Base-by-base conservation (phyloP, 1,140 invertebrate species). In the Trichonephila clavata region DNA sequence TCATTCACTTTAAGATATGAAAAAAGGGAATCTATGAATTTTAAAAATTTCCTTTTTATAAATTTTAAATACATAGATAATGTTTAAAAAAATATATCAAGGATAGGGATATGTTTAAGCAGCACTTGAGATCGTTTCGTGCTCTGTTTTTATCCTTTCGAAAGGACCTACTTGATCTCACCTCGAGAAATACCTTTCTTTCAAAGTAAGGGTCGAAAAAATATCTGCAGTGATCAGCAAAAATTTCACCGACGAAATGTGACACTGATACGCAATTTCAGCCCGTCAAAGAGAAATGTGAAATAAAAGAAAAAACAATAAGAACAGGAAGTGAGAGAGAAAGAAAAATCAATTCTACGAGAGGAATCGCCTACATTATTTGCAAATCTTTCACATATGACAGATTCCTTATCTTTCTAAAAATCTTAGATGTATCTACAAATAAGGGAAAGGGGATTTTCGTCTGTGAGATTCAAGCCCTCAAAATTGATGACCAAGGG, bases 361-460 rank as follows among this genome's bases (percentile, higher is more conserved):
- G 83, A 77, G 84, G 60, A 92, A 92, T 92, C 86, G 91, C 91
- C 63, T 92, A 92, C 91, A 92, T 92, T 92, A 86, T 92, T 92
- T 92, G 91, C 91, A 92, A 92, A 92, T 92, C 91, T 92, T 92
- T 92, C 91, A 92, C 91, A 84, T 92, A 92, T 92, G 91, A 92
- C 91, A 86, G 61, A 65, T 92, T 71, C 83, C 91, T 92, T 92
- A 92, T 92, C 91, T 68, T 71, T 86, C 61, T 86, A 21, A 92
- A 92, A 92, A 84, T 92, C 77, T 86, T 77, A 61, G 81, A 50
- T 92, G 81, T 92, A 86, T 92, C 91, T 92, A 92, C 91, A 92
- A 92, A 92, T 92, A 92, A 86, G 83, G 83, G 10, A 92, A 84
- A 81, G 21, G 43, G 91, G 81, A 83, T 87, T 87, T 59, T 61